phyloP scores from a whole-genome alignment of 1,140 invertebrate genomes.

The Nautilus pompilius region DNA sequence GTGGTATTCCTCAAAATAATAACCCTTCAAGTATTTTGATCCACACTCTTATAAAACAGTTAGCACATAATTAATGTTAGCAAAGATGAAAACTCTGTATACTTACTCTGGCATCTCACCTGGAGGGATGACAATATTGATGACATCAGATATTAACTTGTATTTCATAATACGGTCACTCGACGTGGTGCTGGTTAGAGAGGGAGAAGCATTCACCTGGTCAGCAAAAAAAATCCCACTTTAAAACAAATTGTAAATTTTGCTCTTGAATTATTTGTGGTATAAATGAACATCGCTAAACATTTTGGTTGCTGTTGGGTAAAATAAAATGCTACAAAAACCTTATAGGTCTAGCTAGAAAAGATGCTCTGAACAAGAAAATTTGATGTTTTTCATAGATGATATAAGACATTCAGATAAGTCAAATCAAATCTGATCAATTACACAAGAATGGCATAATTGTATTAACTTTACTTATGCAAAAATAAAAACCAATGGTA shows the following conservation, averaged over 20 bases:
- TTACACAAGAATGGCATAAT: too few relatives aligned
- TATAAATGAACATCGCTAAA: not conserved
- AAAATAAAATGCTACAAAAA: too few relatives aligned
- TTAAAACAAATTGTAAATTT: not conserved
- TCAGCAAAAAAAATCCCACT: conserved; percentile 9
- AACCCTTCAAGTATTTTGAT: not conserved
- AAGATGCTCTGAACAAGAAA: too few relatives aligned
- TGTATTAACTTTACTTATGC: too few relatives aligned
- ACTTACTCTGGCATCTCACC: conserved; percentile 78
- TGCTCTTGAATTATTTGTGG: not conserved
- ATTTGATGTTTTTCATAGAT: too few relatives aligned
- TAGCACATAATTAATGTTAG: not conserved
- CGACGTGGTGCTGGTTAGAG: conserved; percentile 88
- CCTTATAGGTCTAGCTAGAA: too few relatives aligned
- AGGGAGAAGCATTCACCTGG: conserved; percentile 92
- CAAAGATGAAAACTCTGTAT: not conserved
- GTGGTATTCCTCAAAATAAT: not conserved
- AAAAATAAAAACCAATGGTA: too few relatives aligned
- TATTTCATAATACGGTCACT: conserved; percentile 95
- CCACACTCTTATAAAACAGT: not conserved
- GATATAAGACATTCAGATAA: too few relatives aligned
- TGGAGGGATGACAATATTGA: conserved; percentile 85
- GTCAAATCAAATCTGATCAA: too few relatives aligned
- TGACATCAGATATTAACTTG: conserved; percentile 91
- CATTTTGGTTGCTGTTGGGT: too few relatives aligned